phyloP scores from a whole-genome alignment of 2,888 invertebrate genomes.

The Acleris emargana region DNA sequence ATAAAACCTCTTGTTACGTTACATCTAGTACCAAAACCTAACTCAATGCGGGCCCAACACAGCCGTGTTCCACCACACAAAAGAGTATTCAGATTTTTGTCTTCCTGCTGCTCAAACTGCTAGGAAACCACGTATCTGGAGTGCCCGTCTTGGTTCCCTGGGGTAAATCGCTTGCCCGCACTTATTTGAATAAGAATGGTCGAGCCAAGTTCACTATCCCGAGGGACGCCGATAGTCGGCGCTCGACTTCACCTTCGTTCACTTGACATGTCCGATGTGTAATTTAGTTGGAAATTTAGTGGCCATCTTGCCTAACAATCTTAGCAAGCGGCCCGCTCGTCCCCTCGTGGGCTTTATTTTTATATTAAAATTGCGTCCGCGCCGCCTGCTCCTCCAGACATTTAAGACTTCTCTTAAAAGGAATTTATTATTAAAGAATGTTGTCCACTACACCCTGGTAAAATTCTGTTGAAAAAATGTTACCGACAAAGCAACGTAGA shows the following conservation, averaged over 20 bases:
- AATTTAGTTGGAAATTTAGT: constrained; percentile 53
- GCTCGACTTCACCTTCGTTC: constrained; percentile 54
- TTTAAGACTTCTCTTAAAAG: constrained; percentile 19
- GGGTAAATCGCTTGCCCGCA: constrained; percentile 67
- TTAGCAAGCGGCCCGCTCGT: constrained; percentile 27
- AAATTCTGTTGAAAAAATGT: constrained; percentile 1
- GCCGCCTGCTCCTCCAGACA: constrained; percentile 8
- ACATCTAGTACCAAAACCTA: too few species aligned
- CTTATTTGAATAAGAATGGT: constrained; percentile 80
- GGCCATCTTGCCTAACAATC: constrained; percentile 42
- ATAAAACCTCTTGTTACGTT: too few species aligned
- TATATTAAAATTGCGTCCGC: constrained; percentile 24
- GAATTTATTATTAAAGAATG: constrained; percentile 26
- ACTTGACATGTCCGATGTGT: constrained; percentile 54
- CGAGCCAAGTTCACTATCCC: constrained; percentile 58
- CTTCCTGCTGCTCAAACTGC: too few species aligned
- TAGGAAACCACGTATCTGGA: constrained; percentile 37
- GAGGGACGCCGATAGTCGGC: constrained; percentile 49
- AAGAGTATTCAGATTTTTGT: too few species aligned
- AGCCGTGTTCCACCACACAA: too few species aligned
- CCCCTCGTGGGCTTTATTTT: constrained; percentile 25
- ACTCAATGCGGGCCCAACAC: too few species aligned
- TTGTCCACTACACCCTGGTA: constrained; percentile 8
- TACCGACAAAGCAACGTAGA: too few species aligned
- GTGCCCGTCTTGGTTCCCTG: constrained; percentile 54